phyloP scores from a whole-genome alignment of 1,140 invertebrate genomes.

The Lamellibrachia luymesi region DNA sequence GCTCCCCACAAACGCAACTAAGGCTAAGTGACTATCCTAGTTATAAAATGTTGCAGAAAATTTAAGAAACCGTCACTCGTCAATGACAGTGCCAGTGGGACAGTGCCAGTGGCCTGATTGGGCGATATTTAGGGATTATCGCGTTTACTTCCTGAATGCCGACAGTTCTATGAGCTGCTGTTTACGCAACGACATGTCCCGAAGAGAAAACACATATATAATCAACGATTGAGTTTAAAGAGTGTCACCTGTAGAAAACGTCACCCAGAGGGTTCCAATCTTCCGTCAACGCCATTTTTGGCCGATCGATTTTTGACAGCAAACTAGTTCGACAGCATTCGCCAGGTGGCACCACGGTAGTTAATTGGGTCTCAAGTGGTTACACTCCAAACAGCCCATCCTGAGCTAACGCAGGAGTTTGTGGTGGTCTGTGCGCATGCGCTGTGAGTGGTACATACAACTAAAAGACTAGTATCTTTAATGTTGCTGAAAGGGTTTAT shows the following conservation, averaged over 20 bases:
- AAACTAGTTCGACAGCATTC: background rate
- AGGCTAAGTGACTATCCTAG: background rate
- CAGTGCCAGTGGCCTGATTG: background rate
- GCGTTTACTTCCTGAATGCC: background rate
- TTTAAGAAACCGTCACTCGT: background rate
- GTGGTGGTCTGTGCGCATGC: too few relatives aligned
- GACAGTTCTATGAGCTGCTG: background rate
- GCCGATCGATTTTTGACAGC: background rate
- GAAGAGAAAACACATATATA: conserved; percentile 22
- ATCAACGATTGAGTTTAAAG: conserved; percentile 21
- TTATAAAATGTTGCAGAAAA: background rate
- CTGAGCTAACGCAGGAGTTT: too few relatives aligned
- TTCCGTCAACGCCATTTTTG: conserved; percentile 60
- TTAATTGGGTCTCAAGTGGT: background rate
- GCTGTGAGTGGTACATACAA: too few relatives aligned
- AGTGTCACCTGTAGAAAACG: conserved; percentile 60
- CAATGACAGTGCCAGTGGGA: background rate
- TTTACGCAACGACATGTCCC: conserved; percentile 25
- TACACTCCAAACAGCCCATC: too few relatives aligned
- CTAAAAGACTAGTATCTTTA: too few relatives aligned
- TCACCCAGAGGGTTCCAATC: conserved; percentile 73
- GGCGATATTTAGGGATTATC: background rate
- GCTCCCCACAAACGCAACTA: background rate
- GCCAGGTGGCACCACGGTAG: background rate
- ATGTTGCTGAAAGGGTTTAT: too few relatives aligned